These are phyloP conservation scores for Ypsolopha sequella DNA, from an alignment of 2,888 invertebrate species.

Conservation along the genomic window DNA sequence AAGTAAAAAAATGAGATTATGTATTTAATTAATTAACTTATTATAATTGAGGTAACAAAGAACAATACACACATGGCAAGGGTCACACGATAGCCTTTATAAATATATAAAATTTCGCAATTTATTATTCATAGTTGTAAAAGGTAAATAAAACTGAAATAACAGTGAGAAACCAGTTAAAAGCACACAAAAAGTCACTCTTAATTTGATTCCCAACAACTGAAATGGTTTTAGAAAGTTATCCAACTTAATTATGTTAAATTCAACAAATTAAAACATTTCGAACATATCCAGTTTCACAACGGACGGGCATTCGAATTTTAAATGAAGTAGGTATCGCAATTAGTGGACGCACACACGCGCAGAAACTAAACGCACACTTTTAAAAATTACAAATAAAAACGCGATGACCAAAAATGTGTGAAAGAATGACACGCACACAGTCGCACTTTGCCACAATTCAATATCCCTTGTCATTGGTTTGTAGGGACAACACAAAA, in stretches of 20 bases:
- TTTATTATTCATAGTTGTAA: too few species aligned
- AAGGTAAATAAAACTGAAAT: neutral
- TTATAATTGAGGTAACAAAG: too few species aligned
- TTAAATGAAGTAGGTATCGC: constrained; percentile 70
- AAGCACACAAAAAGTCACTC: neutral
- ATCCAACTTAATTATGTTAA: neutral
- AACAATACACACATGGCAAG: too few species aligned
- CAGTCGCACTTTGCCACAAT: constrained; percentile 40
- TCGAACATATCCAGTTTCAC: constrained; percentile 2
- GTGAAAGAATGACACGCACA: constrained; percentile 60
- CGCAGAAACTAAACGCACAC: constrained; percentile 40
- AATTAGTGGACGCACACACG: constrained; percentile 49
- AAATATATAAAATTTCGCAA: too few species aligned
- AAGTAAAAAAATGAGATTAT: too few species aligned
- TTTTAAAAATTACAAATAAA: constrained; percentile 45
- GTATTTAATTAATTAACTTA: too few species aligned
- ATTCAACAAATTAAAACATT: constrained; percentile 1
- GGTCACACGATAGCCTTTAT: too few species aligned
- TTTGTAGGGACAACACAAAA: constrained; percentile 41
- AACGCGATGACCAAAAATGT: constrained; percentile 64
- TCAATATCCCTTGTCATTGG: constrained; percentile 64
- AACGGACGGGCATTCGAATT: constrained; percentile 58
- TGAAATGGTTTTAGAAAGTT: constrained; percentile 2
- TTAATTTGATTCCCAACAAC: neutral
- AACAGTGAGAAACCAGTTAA: neutral